A percentile compares a stretch with the other conserved stretches of the same genome.
Conservation (phyloP, 53 echinoderm and acorn worm genomes). For the Apostichopus leukothele region DNA sequence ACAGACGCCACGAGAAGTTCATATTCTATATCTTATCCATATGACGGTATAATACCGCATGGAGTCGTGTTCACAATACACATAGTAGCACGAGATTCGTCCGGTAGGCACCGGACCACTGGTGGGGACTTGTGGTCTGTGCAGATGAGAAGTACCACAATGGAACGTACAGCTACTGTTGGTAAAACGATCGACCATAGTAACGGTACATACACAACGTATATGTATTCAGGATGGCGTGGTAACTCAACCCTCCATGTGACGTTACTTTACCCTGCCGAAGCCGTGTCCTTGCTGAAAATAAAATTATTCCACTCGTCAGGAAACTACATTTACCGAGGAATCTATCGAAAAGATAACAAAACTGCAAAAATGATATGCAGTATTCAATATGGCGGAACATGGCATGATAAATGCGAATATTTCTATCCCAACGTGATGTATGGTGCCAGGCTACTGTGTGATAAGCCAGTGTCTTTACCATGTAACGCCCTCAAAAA, state of each 20-base stretch:
- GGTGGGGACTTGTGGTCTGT: slow-evolving; percentile 65
- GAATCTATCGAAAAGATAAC: background rate
- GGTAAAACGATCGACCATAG: slow-evolving; percentile 58
- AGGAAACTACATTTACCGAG: background rate
- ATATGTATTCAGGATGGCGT: slow-evolving; percentile 67
- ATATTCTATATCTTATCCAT: background rate
- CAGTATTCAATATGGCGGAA: slow-evolving; percentile 2
- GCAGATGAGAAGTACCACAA: slow-evolving; percentile 1
- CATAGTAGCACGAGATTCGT: slow-evolving; percentile 15
- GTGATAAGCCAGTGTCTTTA: background rate
- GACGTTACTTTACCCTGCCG: slow-evolving; percentile 59
- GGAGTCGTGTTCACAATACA: background rate
- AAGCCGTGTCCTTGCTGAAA: slow-evolving; percentile 56
- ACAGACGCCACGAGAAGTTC: background rate
- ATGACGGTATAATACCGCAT: background rate
- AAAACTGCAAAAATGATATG: background rate
- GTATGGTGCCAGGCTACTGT: background rate
- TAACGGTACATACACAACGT: slow-evolving; percentile 71
- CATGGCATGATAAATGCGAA: slow-evolving; percentile 22
- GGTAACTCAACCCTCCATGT: slow-evolving; percentile 52
- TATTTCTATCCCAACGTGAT: background rate
- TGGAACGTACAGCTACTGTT: slow-evolving; percentile 36
- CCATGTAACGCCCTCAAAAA: background rate
- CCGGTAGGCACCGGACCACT: slow-evolving; percentile 22
- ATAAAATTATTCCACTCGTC: background rate